phyloP scores from a whole-genome alignment of 2,797 vertebrate genomes.

The Buphagus erythrorhynchus region DNA sequence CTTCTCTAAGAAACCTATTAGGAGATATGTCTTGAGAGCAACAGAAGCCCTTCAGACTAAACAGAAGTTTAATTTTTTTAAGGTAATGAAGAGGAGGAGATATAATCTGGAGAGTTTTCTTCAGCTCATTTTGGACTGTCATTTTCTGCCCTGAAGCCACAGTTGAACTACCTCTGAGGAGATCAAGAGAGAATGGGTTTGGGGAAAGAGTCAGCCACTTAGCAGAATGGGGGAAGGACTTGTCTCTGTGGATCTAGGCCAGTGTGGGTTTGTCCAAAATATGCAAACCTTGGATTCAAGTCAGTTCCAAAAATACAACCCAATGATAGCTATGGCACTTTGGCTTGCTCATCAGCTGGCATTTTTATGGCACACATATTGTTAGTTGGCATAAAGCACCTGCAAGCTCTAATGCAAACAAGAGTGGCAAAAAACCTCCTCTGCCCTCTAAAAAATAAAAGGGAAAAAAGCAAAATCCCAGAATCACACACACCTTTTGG shows the following conservation, averaged over 20 bases:
- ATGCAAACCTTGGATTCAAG: neutral
- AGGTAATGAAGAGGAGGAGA: neutral
- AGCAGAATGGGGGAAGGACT: neutral
- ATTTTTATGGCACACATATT: neutral
- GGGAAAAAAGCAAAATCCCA: neutral
- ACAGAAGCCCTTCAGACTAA: slow-evolving; percentile 44
- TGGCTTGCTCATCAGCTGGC: neutral
- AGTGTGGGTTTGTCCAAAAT: neutral
- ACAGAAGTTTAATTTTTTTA: slow-evolving; percentile 9
- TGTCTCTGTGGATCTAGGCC: neutral
- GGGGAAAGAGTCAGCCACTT: neutral
- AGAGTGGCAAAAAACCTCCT: neutral
- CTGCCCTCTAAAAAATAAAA: accelerated
- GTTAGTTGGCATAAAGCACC: neutral
- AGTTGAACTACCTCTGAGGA: neutral
- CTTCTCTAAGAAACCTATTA: slow-evolving; percentile 55
- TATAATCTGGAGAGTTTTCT: neutral
- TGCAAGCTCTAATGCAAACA: neutral
- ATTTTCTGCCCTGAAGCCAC: neutral
- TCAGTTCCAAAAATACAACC: neutral
- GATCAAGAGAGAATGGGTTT: neutral
- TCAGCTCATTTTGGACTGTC: neutral
- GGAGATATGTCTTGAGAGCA: slow-evolving; percentile 34
- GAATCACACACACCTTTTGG: neutral
- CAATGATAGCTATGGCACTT: accelerated